A percentile compares a stretch with the other conserved stretches of the same genome.
phyloP scores from a whole-genome alignment of 1,140 invertebrate genomes.

The Drosophila subpulchrella region DNA sequence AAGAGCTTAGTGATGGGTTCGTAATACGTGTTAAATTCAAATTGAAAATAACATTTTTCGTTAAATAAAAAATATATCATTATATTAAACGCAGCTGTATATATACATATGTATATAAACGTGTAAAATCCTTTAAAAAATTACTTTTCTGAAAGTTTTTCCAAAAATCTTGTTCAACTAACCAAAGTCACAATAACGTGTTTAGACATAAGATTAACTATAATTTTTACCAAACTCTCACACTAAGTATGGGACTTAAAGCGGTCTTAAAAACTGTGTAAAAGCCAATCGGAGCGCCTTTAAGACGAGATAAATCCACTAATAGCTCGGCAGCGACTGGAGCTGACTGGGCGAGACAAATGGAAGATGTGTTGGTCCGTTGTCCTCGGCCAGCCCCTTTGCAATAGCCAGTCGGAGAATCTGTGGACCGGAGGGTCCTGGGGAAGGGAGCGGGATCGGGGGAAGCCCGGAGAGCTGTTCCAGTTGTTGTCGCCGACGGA shows the following conservation, averaged over 20 bases:
- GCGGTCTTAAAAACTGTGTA: neutral
- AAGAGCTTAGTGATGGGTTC: too few species aligned
- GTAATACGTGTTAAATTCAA: too few species aligned
- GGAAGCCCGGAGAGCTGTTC: constrained; percentile 15
- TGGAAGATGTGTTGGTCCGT: constrained; percentile 45
- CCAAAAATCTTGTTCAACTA: too few species aligned
- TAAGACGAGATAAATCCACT: constrained; percentile 1
- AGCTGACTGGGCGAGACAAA: constrained; percentile 39
- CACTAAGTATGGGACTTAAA: neutral
- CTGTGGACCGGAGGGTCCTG: neutral
- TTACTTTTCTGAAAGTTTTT: too few species aligned
- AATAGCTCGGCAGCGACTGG: constrained; percentile 3
- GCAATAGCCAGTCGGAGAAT: constrained; percentile 11
- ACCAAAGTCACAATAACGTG: too few species aligned
- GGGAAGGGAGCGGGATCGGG: too few species aligned
- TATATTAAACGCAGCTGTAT: too few species aligned
- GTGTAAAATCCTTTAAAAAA: too few species aligned
- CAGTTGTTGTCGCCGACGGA: constrained; percentile 21
- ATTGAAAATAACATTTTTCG: too few species aligned
- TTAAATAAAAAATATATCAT: too few species aligned
- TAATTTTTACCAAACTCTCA: neutral
- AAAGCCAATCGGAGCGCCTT: constrained; percentile 7
- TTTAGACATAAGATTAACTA: too few species aligned
- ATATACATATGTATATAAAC: too few species aligned
- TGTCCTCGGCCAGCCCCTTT: constrained; percentile 41